phyloP scores from a whole-genome alignment of 1,140 invertebrate genomes.

The Diorhabda carinulata region DNA sequence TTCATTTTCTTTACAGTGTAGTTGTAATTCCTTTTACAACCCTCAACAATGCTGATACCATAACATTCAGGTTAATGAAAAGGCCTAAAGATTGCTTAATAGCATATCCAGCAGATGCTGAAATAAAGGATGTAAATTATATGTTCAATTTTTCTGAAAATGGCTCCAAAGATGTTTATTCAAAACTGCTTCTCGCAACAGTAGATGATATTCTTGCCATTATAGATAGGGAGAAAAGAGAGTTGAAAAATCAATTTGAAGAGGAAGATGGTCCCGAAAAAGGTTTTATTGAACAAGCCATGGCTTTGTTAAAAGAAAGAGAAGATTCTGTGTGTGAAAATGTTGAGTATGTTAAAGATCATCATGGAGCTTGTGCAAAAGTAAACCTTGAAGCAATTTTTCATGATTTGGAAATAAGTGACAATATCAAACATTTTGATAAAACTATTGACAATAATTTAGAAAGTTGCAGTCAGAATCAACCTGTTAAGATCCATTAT shows the following conservation, averaged over 20 bases:
- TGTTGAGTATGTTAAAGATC: neutral
- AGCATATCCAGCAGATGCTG: constrained; percentile 59
- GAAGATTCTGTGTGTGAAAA: constrained; percentile 18
- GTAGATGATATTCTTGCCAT: constrained; percentile 61
- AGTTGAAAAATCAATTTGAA: constrained; percentile 62
- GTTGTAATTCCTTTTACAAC: constrained; percentile 55
- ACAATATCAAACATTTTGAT: neutral
- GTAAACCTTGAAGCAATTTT: neutral
- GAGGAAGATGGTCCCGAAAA: constrained; percentile 75
- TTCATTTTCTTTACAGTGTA: constrained; percentile 42
- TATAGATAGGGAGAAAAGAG: constrained; percentile 66
- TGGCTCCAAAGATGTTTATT: constrained; percentile 52
- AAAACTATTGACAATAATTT: constrained; percentile 11
- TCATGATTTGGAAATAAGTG: neutral
- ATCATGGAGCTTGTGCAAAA: neutral
- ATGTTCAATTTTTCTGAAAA: constrained; percentile 53
- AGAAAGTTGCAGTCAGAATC: constrained; percentile 13
- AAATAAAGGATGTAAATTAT: constrained; percentile 31
- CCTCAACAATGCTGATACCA: constrained; percentile 64
- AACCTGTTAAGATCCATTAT: constrained; percentile 50
- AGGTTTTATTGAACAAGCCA: constrained; percentile 79
- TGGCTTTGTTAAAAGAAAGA: constrained; percentile 57
- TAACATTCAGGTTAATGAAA: constrained; percentile 84
- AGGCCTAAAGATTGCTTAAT: constrained; percentile 73
- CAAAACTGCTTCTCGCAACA: constrained; percentile 75